phyloP scores from a whole-genome alignment of 2,888 invertebrate species.

The Formica aserva region DNA sequence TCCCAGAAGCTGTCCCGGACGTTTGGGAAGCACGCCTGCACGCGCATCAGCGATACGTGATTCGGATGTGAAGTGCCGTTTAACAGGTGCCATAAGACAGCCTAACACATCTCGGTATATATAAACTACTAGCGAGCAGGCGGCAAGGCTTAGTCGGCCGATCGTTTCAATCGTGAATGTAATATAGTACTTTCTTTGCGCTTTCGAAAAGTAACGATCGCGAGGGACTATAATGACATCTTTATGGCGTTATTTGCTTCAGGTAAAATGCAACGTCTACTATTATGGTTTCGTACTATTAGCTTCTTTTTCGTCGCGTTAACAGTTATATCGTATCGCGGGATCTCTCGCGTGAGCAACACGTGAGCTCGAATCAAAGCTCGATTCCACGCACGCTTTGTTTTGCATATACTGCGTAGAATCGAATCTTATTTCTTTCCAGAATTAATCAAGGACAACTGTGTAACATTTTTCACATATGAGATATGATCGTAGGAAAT shows the following conservation, averaged over 20 bases:
- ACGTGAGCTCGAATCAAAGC: not conserved
- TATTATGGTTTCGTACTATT: not conserved
- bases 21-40: constrained; percentile 67
- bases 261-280: constrained; percentile 49
- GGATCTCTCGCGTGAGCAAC: not conserved
- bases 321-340: constrained; percentile 4
- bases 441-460: constrained; percentile 4
- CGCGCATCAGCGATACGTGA: constrained; percentile 72
- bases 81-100: constrained; percentile 61
- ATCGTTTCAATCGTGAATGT: constrained; percentile 52
- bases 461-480: not conserved
- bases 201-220: not conserved
- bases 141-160: constrained; percentile 67
- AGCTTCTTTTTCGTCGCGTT: not conserved
- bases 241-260: constrained; percentile 57
- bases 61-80: constrained; percentile 70
- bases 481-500: not conserved
- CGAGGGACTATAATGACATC: constrained; percentile 45
- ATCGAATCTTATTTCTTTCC: not conserved
- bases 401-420: constrained; percentile 26
- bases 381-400: not conserved
- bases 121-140: constrained; percentile 63
- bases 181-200: constrained; percentile 14
- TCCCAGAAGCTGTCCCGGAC: constrained; percentile 57
- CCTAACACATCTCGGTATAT: constrained; percentile 45